Conservation (phyloP, 2,113 vertebrate genomes). For the Brachyhypopomus gauderio region DNA sequence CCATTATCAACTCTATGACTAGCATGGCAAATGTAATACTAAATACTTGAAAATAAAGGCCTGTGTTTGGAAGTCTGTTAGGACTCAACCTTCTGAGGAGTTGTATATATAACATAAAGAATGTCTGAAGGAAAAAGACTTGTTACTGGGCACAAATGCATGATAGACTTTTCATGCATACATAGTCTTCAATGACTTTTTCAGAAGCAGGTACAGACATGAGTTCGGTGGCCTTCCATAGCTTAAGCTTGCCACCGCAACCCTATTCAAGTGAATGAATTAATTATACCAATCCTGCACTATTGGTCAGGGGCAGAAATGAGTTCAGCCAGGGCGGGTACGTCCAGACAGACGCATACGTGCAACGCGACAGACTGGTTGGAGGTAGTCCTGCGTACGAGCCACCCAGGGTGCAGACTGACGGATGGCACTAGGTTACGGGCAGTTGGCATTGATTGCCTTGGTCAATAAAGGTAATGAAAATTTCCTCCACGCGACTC, state of each 20-base stretch:
- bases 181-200: not conserved
- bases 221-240: conserved; percentile 10
- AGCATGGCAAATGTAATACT: conserved; percentile 24
- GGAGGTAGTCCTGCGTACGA: conserved; percentile 23
- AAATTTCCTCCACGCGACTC: conserved; percentile 45
- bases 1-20: conserved; percentile 34
- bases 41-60: conserved; percentile 13
- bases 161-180: not conserved
- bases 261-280: conserved; percentile 15
- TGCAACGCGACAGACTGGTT: conserved; percentile 11
- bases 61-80: not conserved
- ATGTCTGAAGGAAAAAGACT: not conserved
- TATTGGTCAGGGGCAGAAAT: conserved; percentile 19
- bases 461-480: conserved; percentile 49
- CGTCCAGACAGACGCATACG: not conserved
- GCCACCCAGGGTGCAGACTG: conserved; percentile 9
- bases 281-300: conserved; percentile 22
- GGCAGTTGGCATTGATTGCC: conserved; percentile 36
- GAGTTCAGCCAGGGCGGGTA: conserved; percentile 24
- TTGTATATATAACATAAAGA: conserved; percentile 15
- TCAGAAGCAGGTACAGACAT: not conserved
- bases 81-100: conserved; percentile 6
- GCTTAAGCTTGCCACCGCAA: conserved; percentile 7
- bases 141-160: not conserved
- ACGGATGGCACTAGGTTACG: conserved; percentile 31